These are phyloP conservation scores for Platynereis dumerilii DNA, from an alignment of 2,888 invertebrate species.

Conservation along the genomic window DNA sequence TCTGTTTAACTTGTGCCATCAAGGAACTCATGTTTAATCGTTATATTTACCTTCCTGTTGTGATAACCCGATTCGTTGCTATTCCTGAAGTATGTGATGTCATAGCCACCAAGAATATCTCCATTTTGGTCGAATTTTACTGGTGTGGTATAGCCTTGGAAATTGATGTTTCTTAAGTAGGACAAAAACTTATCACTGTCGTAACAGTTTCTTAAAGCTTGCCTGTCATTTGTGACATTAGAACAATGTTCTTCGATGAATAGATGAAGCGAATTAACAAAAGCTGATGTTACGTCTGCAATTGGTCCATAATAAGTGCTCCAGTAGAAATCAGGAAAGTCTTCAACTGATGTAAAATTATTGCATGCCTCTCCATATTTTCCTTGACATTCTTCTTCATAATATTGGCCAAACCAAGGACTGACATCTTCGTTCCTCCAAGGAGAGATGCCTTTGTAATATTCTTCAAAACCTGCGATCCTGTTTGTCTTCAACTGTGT, in stretches of 20 bases:
- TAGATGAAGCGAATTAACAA: slow-evolving; percentile 42
- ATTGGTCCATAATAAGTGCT: slow-evolving; percentile 30
- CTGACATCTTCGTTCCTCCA: slow-evolving; percentile 19
- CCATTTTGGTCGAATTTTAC: slow-evolving; percentile 46
- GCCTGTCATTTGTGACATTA: slow-evolving; percentile 20
- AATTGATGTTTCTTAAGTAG: slow-evolving; percentile 27
- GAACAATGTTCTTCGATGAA: slow-evolving; percentile 43
- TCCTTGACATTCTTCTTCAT: slow-evolving; percentile 17
- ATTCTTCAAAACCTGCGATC: slow-evolving; percentile 13
- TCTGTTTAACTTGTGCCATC: too few species aligned
- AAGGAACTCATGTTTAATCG: too few species aligned
- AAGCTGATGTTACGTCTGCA: slow-evolving; percentile 45
- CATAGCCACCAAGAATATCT: slow-evolving; percentile 43
- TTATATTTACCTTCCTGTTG: too few species aligned
- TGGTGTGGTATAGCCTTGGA: slow-evolving; percentile 34
- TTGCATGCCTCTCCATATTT: background rate
- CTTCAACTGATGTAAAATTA: slow-evolving; percentile 7
- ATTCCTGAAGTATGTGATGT: background rate
- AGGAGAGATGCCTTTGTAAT: background rate
- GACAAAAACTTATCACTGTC: slow-evolving; percentile 36
- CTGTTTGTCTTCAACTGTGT: background rate
- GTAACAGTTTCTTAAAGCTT: slow-evolving; percentile 35
- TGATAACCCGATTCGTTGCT: too few species aligned
- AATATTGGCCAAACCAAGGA: slow-evolving; percentile 38
- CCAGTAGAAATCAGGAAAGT: slow-evolving; percentile 27